Percentiles rank a stretch among this genome's conserved stretches.
These are phyloP conservation scores for Periophthalmus modestus DNA, from an alignment of 2,113 vertebrate species.

Conservation along the genomic window DNA sequence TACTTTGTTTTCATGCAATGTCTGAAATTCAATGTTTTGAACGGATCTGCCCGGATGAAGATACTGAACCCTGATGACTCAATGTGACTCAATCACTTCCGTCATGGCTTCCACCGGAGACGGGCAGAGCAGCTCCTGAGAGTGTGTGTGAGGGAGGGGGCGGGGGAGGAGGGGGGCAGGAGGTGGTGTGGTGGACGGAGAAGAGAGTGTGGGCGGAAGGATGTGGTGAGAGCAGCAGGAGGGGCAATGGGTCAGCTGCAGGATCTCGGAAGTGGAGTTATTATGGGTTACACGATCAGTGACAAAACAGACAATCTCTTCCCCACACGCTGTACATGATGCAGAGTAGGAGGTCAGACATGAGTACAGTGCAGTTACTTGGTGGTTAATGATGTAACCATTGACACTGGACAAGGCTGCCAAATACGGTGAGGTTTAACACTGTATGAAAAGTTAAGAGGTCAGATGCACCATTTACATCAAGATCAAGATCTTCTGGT, in stretches of 20 bases:
- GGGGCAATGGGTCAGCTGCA: conserved; percentile 75
- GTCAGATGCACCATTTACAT: too few relatives aligned
- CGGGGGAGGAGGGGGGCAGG: conserved; percentile 22
- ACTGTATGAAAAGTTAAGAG: background rate
- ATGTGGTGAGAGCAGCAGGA: conserved; percentile 70
- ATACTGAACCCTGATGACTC: conserved; percentile 64
- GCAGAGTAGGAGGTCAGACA: conserved; percentile 27
- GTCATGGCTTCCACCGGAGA: conserved; percentile 66
- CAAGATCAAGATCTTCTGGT: too few relatives aligned
- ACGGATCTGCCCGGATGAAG: conserved; percentile 51
- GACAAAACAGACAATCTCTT: conserved; percentile 43
- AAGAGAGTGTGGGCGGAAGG: conserved; percentile 57
- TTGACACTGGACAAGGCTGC: background rate
- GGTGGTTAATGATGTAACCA: conserved; percentile 4
- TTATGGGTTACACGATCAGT: conserved; percentile 42
- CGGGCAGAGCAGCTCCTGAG: conserved; percentile 49
- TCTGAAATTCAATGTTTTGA: conserved; percentile 30
- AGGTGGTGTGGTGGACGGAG: conserved; percentile 39
- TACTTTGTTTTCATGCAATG: conserved; percentile 35
- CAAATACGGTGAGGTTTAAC: background rate
- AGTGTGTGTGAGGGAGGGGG: background rate
- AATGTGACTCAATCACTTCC: conserved; percentile 74
- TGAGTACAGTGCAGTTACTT: conserved; percentile 34
- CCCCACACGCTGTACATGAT: conserved; percentile 40
- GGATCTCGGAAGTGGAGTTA: conserved; percentile 66